Evolutionary conservation across 2,888 invertebrate species (phyloP).

Genomic region (Rotaria sp.): DNA sequence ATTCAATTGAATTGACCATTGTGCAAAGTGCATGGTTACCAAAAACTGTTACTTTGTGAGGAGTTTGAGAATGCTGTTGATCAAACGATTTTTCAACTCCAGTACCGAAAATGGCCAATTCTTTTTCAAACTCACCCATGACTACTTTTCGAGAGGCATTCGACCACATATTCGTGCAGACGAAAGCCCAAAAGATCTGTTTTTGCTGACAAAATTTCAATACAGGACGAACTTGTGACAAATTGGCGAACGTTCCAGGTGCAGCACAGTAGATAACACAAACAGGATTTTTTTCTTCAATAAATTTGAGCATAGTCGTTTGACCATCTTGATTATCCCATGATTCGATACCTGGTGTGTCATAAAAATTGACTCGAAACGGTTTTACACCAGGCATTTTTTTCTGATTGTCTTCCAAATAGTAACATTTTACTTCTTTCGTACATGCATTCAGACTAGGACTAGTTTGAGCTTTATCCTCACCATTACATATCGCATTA

Average conservation of each 20-base stretch:
- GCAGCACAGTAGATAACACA: background rate
- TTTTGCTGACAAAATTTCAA: background rate
- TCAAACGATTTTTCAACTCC: background rate
- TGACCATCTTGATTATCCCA: background rate
- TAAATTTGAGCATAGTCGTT: background rate
- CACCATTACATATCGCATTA: background rate
- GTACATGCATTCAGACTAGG: background rate
- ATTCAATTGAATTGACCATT: background rate
- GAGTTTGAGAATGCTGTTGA: background rate
- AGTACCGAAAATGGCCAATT: background rate
- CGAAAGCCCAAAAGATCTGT: background rate
- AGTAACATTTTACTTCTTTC: background rate
- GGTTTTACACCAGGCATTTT: background rate
- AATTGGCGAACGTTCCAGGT: background rate
- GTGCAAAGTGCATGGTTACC: background rate
- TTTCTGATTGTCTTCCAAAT: background rate
- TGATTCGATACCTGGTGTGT: constrained; percentile 1
- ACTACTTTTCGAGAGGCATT: background rate
- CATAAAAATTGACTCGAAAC: background rate
- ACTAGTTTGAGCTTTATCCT: background rate
- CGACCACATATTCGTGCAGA: background rate
- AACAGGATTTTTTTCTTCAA: background rate
- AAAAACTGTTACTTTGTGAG: background rate
- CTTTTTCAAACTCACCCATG: background rate
- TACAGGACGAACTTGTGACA: background rate